These are phyloP conservation scores for Andricus grossulariae DNA, from an alignment of 1,140 invertebrate genomes.

Conservation along the genomic window DNA sequence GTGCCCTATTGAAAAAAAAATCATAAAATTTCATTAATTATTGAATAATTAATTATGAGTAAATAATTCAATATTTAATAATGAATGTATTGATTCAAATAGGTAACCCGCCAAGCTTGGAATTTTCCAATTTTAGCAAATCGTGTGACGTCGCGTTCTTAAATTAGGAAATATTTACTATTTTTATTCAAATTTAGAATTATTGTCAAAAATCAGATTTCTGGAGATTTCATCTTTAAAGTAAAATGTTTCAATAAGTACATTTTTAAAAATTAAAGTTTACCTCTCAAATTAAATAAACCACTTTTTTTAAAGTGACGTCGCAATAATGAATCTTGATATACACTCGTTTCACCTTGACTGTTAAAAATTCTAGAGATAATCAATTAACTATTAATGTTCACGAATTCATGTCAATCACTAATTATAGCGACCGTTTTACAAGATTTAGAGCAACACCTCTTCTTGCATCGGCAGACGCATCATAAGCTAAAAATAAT, in stretches of 20 bases:
- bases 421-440: conserved; percentile 28
- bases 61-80: neutral
- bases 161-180: too few relatives aligned
- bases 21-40: too few relatives aligned
- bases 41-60: too few relatives aligned
- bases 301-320: neutral
- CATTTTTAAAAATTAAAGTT: too few relatives aligned
- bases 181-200: too few relatives aligned
- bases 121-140: neutral
- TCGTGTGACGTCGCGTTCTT: neutral
- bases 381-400: conserved; percentile 23
- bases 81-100: neutral
- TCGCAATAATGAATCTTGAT: neutral
- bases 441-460: conserved; percentile 27
- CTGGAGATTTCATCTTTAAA: too few relatives aligned
- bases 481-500: conserved; percentile 17
- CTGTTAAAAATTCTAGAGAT: conserved; percentile 27
- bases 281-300: neutral
- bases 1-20: neutral
- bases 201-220: too few relatives aligned
- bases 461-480: neutral
- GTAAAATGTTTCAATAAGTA: too few relatives aligned
- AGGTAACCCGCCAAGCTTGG: neutral
- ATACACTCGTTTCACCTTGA: conserved; percentile 1
- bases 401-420: conserved; percentile 31